Percentiles rank a stretch among this genome's conserved stretches.
These are phyloP conservation scores for Zygogramma bicolorata DNA, from an alignment of 2,888 invertebrate genomes.

Conservation along the genomic window DNA sequence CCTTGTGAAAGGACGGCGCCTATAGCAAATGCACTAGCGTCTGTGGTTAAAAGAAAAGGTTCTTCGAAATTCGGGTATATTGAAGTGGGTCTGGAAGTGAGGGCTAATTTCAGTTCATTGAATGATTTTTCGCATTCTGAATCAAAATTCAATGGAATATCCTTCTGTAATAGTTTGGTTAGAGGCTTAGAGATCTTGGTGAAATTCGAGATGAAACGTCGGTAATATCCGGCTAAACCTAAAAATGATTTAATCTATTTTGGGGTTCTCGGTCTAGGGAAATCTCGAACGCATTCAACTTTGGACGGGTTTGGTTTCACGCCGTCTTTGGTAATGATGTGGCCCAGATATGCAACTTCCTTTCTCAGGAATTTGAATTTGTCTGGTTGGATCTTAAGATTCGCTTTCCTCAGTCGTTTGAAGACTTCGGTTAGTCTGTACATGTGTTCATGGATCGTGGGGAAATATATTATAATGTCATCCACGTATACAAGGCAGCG, in stretches of 20 bases:
- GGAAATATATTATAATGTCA: conserved; percentile 32
- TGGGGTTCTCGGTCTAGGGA: background rate
- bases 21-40: too few relatives aligned
- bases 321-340: background rate
- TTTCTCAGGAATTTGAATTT: background rate
- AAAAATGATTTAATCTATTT: conserved; percentile 3
- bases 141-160: conserved; percentile 43
- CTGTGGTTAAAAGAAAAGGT: too few relatives aligned
- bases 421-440: conserved; percentile 29
- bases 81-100: background rate
- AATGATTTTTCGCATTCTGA: background rate
- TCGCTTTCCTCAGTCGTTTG: conserved; percentile 23
- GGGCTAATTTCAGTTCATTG: background rate
- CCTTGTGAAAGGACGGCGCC: too few relatives aligned
- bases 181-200: conserved; percentile 12
- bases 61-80: too few relatives aligned
- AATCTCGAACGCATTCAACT: background rate
- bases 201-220: conserved; percentile 2
- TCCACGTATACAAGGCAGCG: conserved; percentile 31
- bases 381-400: conserved; percentile 39
- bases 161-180: background rate
- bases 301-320: background rate
- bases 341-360: background rate
- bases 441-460: conserved; percentile 30
- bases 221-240: background rate